These are phyloP conservation scores for Fregetta grallaria DNA, from an alignment of 2,113 vertebrate genomes.

Conservation along the genomic window DNA sequence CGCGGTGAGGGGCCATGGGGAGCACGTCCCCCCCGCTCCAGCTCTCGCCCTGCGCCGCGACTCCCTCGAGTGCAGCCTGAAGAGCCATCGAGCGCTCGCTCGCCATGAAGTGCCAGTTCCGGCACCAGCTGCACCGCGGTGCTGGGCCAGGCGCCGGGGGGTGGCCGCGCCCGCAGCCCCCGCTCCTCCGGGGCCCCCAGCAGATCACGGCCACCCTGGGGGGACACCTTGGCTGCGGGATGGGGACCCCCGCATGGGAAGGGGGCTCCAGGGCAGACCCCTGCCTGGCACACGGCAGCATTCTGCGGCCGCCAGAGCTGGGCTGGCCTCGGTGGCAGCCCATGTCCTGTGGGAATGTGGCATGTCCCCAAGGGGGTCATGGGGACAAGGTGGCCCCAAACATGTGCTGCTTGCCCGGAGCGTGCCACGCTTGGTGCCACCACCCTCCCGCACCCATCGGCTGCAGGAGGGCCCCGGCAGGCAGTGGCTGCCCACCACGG, in stretches of 20 bases:
- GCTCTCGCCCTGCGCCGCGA: background rate
- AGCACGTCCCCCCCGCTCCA: no score
- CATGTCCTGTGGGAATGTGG: background rate
- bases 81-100: background rate
- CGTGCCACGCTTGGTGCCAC: background rate
- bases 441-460: background rate
- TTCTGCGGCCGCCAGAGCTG: background rate
- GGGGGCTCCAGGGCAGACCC: background rate
- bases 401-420: fast-evolving
- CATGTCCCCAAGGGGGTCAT: background rate
- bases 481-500: background rate
- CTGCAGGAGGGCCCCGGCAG: background rate
- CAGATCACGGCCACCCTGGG: background rate
- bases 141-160: background rate
- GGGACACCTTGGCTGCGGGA: background rate
- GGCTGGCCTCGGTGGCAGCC: no score
- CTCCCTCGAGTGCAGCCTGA: background rate
- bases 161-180: background rate
- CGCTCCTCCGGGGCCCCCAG: background rate
- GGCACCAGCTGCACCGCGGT: background rate
- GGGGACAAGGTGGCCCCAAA: background rate
- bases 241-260: background rate
- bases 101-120: background rate
- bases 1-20: fast-evolving
- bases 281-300: background rate